Percentiles rank a stretch among this genome's conserved stretches.
phyloP scores from a whole-genome alignment of 2,797 vertebrate species.

The Thunnus albacares region DNA sequence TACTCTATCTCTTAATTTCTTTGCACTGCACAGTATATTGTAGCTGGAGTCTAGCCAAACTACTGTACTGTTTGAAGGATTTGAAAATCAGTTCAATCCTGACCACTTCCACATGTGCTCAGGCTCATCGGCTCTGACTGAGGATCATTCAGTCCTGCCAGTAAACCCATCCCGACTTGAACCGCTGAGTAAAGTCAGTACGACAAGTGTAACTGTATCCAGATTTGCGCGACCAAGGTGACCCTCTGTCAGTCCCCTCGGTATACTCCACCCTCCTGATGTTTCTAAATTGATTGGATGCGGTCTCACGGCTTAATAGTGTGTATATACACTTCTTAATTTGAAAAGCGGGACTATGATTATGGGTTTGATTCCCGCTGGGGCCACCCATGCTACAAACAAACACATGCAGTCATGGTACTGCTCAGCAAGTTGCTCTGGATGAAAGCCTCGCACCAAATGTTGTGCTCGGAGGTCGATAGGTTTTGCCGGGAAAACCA shows the following conservation, averaged over 20 bases:
- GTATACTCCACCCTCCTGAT: slow-evolving; percentile 47
- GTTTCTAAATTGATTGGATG: slow-evolving; percentile 69
- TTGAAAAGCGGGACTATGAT: slow-evolving; percentile 72
- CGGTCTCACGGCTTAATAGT: slow-evolving; percentile 72
- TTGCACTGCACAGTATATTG: neutral
- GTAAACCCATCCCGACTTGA: slow-evolving; percentile 43
- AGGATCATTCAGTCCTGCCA: slow-evolving; percentile 32
- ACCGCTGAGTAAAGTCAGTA: slow-evolving; percentile 31
- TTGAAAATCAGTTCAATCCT: slow-evolving; percentile 22
- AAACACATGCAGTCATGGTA: slow-evolving; percentile 64
- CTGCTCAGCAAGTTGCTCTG: slow-evolving; percentile 54
- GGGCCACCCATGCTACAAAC: slow-evolving; percentile 82
- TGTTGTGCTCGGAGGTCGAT: slow-evolving; percentile 66
- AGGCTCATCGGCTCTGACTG: slow-evolving; percentile 15
- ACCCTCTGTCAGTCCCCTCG: slow-evolving; percentile 46
- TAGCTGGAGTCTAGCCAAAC: neutral
- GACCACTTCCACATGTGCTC: slow-evolving; percentile 55
- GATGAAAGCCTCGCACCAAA: slow-evolving; percentile 74
- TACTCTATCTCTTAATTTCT: slow-evolving; percentile 3
- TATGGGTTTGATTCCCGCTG: slow-evolving; percentile 70
- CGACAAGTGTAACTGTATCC: slow-evolving; percentile 51
- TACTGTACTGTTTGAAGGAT: slow-evolving; percentile 15
- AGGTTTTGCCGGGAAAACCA: slow-evolving; percentile 79
- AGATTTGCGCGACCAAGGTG: slow-evolving; percentile 52
- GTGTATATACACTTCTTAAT: slow-evolving; percentile 73